phyloP scores from a whole-genome alignment of 2,113 vertebrate species.

The Ictalurus furcatus region DNA sequence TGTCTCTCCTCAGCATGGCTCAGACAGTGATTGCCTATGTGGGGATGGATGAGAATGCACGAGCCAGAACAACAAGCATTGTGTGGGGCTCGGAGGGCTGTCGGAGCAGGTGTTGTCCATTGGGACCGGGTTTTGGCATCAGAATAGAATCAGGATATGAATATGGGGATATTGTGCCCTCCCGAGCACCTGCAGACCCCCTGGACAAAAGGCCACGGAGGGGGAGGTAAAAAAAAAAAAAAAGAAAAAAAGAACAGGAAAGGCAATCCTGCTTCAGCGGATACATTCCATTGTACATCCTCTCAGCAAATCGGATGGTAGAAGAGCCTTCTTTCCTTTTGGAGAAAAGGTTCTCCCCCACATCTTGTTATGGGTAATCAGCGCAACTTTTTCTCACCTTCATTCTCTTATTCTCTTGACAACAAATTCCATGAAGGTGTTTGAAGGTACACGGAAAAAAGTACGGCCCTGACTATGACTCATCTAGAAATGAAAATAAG shows the following conservation, averaged over 20 bases:
- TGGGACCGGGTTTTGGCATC: slow-evolving; percentile 61
- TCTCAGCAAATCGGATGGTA: slow-evolving; percentile 39
- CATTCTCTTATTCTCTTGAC: background rate
- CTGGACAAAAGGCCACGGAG: slow-evolving; percentile 58
- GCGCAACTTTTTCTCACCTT: background rate
- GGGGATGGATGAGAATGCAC: slow-evolving; percentile 58
- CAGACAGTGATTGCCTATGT: slow-evolving; percentile 54
- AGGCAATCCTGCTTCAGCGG: slow-evolving; percentile 61
- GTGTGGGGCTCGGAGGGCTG: slow-evolving; percentile 45
- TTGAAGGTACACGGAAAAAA: background rate
- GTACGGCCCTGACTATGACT: background rate
- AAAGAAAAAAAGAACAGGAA: slow-evolving; percentile 43
- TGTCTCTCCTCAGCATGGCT: slow-evolving; percentile 41
- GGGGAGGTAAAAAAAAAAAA: background rate
- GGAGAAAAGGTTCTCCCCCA: background rate
- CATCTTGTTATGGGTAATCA: slow-evolving; percentile 13
- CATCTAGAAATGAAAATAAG: background rate
- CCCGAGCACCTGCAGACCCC: slow-evolving; percentile 66
- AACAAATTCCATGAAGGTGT: background rate
- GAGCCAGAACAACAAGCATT: slow-evolving; percentile 58
- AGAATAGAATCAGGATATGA: slow-evolving; percentile 76
- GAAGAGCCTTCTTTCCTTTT: slow-evolving; percentile 46
- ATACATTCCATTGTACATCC: slow-evolving; percentile 59
- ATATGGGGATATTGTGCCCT: slow-evolving; percentile 67
- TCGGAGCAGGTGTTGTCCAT: slow-evolving; percentile 69